Conservation (phyloP, 64 coral and sea anemone species). For the Pocillopora damicornis region DNA sequence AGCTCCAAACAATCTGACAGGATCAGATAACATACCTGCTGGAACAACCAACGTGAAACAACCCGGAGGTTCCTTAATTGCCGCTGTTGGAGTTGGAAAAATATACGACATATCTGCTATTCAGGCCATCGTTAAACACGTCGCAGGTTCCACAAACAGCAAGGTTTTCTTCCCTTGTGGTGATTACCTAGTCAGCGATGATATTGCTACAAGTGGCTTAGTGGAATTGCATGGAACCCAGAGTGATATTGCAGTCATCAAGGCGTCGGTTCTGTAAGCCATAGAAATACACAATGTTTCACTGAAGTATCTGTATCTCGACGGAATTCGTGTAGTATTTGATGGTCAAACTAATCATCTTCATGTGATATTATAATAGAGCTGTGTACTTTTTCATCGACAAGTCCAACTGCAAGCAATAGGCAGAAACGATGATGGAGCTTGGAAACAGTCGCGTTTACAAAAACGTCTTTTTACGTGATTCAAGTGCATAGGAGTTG, state of each 20-base stretch:
- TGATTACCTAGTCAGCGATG: neutral
- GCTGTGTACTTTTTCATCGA: neutral
- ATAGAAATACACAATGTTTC: neutral
- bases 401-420: neutral
- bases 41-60: slow-evolving; percentile 21
- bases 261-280: neutral
- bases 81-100: slow-evolving; percentile 19
- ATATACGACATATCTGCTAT: slow-evolving; percentile 5
- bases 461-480: slow-evolving; percentile 11
- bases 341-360: neutral
- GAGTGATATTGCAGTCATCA: slow-evolving; percentile 18
- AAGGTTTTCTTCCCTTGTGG: slow-evolving; percentile 44
- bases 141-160: neutral
- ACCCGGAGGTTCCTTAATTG: neutral
- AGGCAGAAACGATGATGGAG: neutral
- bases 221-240: neutral
- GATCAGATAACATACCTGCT: neutral
- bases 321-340: slow-evolving; percentile 28
- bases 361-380: neutral
- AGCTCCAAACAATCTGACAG: neutral
- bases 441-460: neutral
- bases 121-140: slow-evolving; percentile 11
- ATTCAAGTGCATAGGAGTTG: slow-evolving; percentile 16
- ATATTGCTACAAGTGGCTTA: neutral
- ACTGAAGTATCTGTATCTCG: slow-evolving; percentile 10